Conservation (phyloP, 2,888 invertebrate species). For the Prostheceraeus crozeri region DNA sequence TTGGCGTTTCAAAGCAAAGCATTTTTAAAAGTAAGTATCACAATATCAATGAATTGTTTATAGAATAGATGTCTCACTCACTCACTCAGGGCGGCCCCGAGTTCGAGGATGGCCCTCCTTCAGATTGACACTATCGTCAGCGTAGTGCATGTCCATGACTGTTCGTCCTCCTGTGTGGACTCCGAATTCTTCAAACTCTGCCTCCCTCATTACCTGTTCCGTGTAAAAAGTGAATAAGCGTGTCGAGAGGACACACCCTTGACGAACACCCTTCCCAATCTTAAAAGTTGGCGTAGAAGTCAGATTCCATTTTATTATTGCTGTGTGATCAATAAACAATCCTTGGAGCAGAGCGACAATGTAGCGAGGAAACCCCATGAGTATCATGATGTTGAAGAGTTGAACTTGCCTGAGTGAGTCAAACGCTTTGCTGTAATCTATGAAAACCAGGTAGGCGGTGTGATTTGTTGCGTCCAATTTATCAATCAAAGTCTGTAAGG, state of each 20-base stretch:
- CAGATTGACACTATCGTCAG: no score
- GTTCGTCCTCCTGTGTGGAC: no score
- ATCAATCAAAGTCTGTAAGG: neutral
- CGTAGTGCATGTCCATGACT: no score
- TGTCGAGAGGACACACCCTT: no score
- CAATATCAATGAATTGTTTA: no score
- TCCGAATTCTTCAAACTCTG: conserved; percentile 9
- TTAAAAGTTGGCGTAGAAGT: neutral
- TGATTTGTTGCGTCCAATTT: conserved; percentile 19
- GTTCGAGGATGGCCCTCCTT: no score
- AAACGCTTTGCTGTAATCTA: conserved; percentile 15
- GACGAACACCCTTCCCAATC: conserved; percentile 2
- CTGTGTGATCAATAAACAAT: neutral
- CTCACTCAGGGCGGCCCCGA: no score
- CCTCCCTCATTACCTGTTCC: conserved; percentile 12
- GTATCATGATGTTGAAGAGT: conserved; percentile 1
- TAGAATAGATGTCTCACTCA: no score
- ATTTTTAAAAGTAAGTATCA: no score
- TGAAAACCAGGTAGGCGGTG: neutral
- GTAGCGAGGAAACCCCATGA: conserved; percentile 3
- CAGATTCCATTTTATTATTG: conserved; percentile 12
- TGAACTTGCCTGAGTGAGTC: conserved; percentile 13
- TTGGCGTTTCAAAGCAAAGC: no score
- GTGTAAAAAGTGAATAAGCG: no score
- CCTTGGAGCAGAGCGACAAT: neutral